phyloP scores from a whole-genome alignment of 2,797 vertebrate genomes.

The Lepidocolaptes lacrymiger region DNA sequence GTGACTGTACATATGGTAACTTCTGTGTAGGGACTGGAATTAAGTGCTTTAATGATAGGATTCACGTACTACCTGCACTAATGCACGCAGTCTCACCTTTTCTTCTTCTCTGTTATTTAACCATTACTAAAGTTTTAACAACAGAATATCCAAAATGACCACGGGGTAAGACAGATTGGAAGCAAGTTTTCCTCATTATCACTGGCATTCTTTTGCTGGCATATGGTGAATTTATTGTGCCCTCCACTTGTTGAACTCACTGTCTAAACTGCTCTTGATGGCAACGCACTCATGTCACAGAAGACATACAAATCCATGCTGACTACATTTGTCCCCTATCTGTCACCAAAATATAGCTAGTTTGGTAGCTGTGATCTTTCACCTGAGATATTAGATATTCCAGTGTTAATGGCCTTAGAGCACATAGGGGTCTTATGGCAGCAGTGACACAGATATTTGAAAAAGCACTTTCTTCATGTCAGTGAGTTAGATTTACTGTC shows the following conservation, averaged over 20 bases:
- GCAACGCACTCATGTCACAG: not conserved
- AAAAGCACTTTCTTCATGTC: not conserved
- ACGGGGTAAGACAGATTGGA: not conserved
- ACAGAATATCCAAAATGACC: not conserved
- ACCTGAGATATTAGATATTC: not conserved
- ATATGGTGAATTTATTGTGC: not conserved
- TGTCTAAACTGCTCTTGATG: not conserved
- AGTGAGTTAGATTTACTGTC: not conserved
- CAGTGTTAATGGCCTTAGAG: not conserved
- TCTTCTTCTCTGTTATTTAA: conserved; percentile 1
- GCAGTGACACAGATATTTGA: not conserved
- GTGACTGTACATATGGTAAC: conserved; percentile 27
- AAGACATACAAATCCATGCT: not conserved
- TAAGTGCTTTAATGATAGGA: not conserved
- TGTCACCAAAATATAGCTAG: not conserved
- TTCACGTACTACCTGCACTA: not conserved
- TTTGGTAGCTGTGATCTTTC: not conserved
- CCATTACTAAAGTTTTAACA: not conserved
- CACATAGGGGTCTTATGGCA: not conserved
- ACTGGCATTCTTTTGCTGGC: not conserved
- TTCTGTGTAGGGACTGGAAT: conserved; percentile 1
- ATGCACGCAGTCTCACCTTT: not conserved
- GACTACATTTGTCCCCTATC: not conserved
- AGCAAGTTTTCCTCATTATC: not conserved
- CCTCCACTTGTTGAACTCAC: not conserved